phyloP scores from a whole-genome alignment of 2,113 vertebrate species.

The Salvelinus fontinalis region DNA sequence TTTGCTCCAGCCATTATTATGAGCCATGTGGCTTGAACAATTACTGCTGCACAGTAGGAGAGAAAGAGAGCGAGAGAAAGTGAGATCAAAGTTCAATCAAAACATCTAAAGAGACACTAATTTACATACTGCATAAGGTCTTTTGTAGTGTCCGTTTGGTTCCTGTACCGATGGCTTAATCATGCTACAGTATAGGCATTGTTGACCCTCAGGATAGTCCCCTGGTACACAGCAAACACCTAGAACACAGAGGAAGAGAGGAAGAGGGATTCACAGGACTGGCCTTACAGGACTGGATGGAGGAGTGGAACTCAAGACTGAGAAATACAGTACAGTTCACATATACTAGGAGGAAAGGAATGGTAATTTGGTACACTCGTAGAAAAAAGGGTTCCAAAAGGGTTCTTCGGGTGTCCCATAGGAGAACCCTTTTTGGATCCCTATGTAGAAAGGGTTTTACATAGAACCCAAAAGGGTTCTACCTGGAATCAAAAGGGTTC shows the following conservation, averaged over 20 bases:
- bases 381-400: too few relatives aligned
- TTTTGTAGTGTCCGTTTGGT: conserved; percentile 29
- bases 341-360: too few relatives aligned
- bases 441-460: too few relatives aligned
- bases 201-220: conserved; percentile 9
- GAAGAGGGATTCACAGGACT: not conserved
- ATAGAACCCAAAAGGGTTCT: too few relatives aligned
- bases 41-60: not conserved
- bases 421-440: too few relatives aligned
- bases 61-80: conserved; percentile 2
- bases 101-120: not conserved
- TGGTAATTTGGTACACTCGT: too few relatives aligned
- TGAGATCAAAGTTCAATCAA: conserved; percentile 1
- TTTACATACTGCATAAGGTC: conserved; percentile 35
- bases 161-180: conserved; percentile 43
- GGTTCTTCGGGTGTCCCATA: too few relatives aligned
- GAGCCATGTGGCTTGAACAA: not conserved
- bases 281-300: not conserved
- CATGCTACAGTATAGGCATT: conserved; percentile 14
- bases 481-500: too few relatives aligned
- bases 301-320: not conserved
- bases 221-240: not conserved
- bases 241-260: not conserved
- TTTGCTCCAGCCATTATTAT: too few relatives aligned
- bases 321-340: too few relatives aligned